These are phyloP conservation scores for Oscheius sp. DNA, from an alignment of 2,888 invertebrate genomes.

Conservation along the genomic window DNA sequence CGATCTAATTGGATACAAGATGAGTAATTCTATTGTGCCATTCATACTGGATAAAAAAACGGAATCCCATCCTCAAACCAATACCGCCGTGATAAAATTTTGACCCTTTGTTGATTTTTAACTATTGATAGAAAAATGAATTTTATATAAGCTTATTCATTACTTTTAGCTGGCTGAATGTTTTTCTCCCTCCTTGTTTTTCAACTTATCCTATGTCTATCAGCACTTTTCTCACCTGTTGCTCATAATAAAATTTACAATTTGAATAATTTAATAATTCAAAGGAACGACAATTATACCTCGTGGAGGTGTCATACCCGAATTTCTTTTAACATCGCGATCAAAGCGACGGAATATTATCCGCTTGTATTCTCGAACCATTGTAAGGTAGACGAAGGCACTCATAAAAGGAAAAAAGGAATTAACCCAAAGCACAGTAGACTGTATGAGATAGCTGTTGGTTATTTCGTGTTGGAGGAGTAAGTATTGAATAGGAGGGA, in stretches of 20 bases:
- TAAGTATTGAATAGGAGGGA: slow-evolving; percentile 11
- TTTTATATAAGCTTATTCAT: background rate
- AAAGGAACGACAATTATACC: background rate
- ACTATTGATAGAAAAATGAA: background rate
- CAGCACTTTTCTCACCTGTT: too few relatives aligned
- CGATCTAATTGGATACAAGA: background rate
- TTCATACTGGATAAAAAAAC: too few relatives aligned
- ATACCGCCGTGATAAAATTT: too few relatives aligned
- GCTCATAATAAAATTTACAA: too few relatives aligned
- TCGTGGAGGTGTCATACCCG: background rate
- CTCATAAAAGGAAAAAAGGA: slow-evolving; percentile 10
- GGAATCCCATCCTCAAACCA: too few relatives aligned
- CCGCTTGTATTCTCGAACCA: slow-evolving; percentile 18
- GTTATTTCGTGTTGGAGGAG: background rate
- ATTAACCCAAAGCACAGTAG: slow-evolving; percentile 12
- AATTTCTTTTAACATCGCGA: background rate
- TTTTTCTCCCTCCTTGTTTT: too few relatives aligned
- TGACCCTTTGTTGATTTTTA: too few relatives aligned
- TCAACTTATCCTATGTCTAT: too few relatives aligned
- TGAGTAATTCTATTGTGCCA: too few relatives aligned
- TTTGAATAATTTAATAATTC: too few relatives aligned
- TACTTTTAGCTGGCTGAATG: too few relatives aligned
- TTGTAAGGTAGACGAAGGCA: slow-evolving; percentile 6
- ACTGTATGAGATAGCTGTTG: slow-evolving; percentile 9
- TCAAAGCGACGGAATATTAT: background rate